Evolutionary conservation across 1,140 invertebrate species (phyloP), one percentile per base, ranked within the genome.

Genomic region (Scaptodrosophila lebanonensis): DNA sequence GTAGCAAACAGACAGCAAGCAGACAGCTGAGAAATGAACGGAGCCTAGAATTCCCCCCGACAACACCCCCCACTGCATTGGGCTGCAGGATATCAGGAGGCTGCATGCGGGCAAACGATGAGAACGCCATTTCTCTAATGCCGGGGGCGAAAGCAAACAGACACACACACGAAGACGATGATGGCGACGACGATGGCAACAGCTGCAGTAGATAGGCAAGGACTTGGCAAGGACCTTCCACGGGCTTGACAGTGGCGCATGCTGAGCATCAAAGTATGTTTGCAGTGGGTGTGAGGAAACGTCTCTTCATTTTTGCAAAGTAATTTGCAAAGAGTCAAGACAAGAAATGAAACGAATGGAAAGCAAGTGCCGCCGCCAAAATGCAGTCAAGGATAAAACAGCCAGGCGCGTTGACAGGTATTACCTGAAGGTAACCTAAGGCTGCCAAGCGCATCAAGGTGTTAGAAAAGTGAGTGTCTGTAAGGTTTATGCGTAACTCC

Each of bases 281-380:
- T n/a, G n/a, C n/a, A n/a, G 27, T 29, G 18, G n/a, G 27, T 30
- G 27, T 4, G 12, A 15, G 32, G 44, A 57, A 64, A 66, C 79
- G 79, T 82, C 75, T 58, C 62, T 75, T 70, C 62, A 79, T 82
- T 84, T 84, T 72, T 75, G 75, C 82, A 84, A 84, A 84, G 82
- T 72, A 84, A 84, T 84, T 84, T 84, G 82, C 75, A 76, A 71
- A 77, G 67, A 72, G 69, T 52, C 62, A 57, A 48, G 43, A 49
- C 47, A 65, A 43, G 65, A 27, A 47, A 27, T 7, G 33, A 9
- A 38, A 35, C 27, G 47, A 64, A 48, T 66, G 61, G 71, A 82
- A 83, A 82, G 76, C 75, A 70, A 82, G 76, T 75, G 75, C 75
- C 75, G 75, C 75, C 75, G 75, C 75, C 75, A 63, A 82, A 82